phyloP scores from a whole-genome alignment of 64 coral and sea anemone species.

The Actinia equina region DNA sequence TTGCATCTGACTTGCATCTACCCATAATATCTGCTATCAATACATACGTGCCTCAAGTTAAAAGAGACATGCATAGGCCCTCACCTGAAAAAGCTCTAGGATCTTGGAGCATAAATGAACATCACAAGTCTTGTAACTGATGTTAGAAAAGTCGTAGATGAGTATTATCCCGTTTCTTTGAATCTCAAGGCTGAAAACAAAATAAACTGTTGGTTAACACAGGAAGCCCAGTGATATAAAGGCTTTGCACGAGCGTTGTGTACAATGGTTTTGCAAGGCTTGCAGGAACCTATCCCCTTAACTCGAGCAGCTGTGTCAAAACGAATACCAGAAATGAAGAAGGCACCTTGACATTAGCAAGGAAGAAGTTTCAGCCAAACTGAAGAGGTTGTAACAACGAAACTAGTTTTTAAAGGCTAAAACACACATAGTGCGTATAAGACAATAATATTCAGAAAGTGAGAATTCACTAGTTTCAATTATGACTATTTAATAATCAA shows the following conservation, averaged over 20 bases:
- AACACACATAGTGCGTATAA: too few relatives aligned
- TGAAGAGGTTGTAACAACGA: too few relatives aligned
- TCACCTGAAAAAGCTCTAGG: background rate
- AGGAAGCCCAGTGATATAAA: background rate
- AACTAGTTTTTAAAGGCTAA: too few relatives aligned
- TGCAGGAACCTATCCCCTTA: too few relatives aligned
- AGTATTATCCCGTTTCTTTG: background rate
- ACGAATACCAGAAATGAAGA: background rate
- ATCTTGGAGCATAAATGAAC: background rate
- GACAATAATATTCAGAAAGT: too few relatives aligned
- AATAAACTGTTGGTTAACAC: background rate
- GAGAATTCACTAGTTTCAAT: too few relatives aligned
- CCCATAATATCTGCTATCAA: background rate
- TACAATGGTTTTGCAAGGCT: too few relatives aligned
- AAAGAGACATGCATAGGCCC: background rate
- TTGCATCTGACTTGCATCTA: background rate
- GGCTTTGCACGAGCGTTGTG: too few relatives aligned
- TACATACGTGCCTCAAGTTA: background rate
- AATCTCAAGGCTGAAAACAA: background rate
- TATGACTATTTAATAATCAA: too few relatives aligned
- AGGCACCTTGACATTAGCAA: too few relatives aligned
- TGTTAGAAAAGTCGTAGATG: background rate
- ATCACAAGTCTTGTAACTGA: background rate
- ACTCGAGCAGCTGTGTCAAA: too few relatives aligned
- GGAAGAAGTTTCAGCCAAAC: too few relatives aligned